A percentile compares a stretch with the other conserved stretches of the same genome.
These are phyloP conservation scores for Tetramorium simillimum DNA, from an alignment of 1,140 invertebrate genomes.

Conservation along the genomic window DNA sequence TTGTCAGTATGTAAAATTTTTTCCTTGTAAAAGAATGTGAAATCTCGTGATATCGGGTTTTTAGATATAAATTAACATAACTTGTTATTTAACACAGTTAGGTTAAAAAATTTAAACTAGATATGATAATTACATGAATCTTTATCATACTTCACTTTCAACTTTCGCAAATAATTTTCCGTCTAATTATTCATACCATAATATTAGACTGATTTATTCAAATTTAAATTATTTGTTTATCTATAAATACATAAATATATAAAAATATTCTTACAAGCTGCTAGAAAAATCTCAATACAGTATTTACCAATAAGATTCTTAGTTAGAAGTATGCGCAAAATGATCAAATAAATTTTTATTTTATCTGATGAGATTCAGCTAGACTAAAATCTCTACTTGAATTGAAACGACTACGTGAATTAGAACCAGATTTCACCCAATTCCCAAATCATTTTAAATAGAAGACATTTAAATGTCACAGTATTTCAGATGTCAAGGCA, in stretches of 20 bases:
- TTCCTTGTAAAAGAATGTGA: background rate
- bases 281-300: background rate
- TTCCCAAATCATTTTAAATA: background rate
- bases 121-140: background rate
- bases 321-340: background rate
- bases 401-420: too few relatives aligned
- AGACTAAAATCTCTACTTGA: background rate
- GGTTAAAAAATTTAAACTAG: background rate
- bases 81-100: slow-evolving; percentile 3
- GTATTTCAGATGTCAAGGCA: slow-evolving; percentile 15
- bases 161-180: slow-evolving; percentile 16
- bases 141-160: background rate
- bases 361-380: background rate
- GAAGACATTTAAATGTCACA: slow-evolving; percentile 37
- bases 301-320: background rate
- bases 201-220: background rate
- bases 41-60: background rate
- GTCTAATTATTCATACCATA: background rate
- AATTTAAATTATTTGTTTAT: slow-evolving; percentile 8
- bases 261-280: background rate
- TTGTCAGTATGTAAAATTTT: background rate
- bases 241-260: background rate
- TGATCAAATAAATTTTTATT: background rate
- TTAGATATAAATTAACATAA: slow-evolving; percentile 22
- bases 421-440: background rate